These are phyloP conservation scores for Neuroterus valhalla DNA, from an alignment of 1,140 invertebrate genomes.

Conservation along the genomic window DNA sequence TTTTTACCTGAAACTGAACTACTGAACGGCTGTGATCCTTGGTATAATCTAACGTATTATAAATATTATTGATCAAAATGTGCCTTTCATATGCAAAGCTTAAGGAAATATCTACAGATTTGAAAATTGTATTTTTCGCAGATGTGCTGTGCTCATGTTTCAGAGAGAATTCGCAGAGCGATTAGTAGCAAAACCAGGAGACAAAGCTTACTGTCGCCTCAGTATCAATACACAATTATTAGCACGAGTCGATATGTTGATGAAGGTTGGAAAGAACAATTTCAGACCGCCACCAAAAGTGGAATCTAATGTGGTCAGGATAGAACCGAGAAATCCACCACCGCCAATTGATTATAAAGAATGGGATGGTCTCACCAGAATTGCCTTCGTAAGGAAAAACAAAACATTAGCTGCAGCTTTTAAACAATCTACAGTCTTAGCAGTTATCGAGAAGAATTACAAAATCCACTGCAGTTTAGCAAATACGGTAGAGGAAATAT, in stretches of 20 bases:
- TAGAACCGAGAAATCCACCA: slow-evolving; percentile 97
- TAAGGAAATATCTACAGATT: not conserved
- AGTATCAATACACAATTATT: slow-evolving; percentile 98
- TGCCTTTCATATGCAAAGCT: no score
- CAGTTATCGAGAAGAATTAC: slow-evolving; percentile 95
- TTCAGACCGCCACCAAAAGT: slow-evolving; percentile 99
- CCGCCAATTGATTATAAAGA: slow-evolving; percentile 97
- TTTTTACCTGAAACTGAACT: no score
- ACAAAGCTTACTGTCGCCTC: slow-evolving; percentile 97
- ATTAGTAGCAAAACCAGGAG: slow-evolving; percentile 96
- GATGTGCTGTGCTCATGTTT: slow-evolving; percentile 99
- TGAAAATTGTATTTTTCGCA: slow-evolving; percentile 74
- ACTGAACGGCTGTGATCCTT: no score
- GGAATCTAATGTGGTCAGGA: slow-evolving; percentile 98
- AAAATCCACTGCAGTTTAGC: slow-evolving; percentile 89
- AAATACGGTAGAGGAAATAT: slow-evolving; percentile 82
- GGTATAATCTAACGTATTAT: slow-evolving; percentile 10
- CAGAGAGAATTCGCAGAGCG: slow-evolving; percentile 99
- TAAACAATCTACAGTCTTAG: slow-evolving; percentile 88
- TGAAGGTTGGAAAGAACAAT: slow-evolving; percentile 99
- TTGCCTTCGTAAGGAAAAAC: slow-evolving; percentile 96
- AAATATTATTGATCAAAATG: not conserved
- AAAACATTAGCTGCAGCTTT: slow-evolving; percentile 92
- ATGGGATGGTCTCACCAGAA: slow-evolving; percentile 97
- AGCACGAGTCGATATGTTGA: slow-evolving; percentile 95